These are phyloP conservation scores for Morpho deidamia DNA, from an alignment of 2,888 invertebrate species.

Conservation along the genomic window DNA sequence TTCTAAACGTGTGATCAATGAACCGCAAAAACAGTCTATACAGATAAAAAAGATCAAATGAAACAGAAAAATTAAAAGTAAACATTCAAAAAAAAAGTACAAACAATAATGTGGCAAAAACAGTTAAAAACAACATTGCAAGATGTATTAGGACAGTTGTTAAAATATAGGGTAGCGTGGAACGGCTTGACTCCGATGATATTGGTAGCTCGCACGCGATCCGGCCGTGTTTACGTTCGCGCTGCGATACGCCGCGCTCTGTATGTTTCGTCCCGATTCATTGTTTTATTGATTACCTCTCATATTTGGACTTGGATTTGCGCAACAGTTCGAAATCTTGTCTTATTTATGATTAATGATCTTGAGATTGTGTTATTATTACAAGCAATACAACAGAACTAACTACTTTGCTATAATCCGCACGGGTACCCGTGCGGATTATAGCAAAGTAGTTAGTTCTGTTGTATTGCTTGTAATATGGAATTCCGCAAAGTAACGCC, in stretches of 20 bases:
- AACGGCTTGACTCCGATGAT: constrained; percentile 60
- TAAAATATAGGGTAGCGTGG: constrained; percentile 76
- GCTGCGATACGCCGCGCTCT: constrained; percentile 30
- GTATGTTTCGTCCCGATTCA: constrained; percentile 17
- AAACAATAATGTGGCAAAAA: constrained; percentile 74
- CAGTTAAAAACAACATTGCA: constrained; percentile 77
- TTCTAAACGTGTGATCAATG: constrained; percentile 26
- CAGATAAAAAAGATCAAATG: constrained; percentile 34
- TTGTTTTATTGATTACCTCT: constrained; percentile 26
- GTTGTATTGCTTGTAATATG: no score
- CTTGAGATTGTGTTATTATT: no score
- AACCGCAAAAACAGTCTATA: constrained; percentile 33
- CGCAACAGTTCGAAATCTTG: constrained; percentile 6
- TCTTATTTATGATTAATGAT: neutral
- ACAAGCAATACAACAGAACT: no score
- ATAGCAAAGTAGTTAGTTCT: no score
- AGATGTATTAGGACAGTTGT: constrained; percentile 79
- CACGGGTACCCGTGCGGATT: no score
- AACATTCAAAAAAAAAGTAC: constrained; percentile 62
- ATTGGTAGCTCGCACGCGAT: constrained; percentile 70
- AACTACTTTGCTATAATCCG: no score
- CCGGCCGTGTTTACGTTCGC: constrained; percentile 44
- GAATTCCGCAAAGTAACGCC: no score
- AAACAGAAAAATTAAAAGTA: constrained; percentile 71
- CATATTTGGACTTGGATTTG: constrained; percentile 12